phyloP scores from a whole-genome alignment of 2,888 invertebrate genomes.

The Dasypolia templi region DNA sequence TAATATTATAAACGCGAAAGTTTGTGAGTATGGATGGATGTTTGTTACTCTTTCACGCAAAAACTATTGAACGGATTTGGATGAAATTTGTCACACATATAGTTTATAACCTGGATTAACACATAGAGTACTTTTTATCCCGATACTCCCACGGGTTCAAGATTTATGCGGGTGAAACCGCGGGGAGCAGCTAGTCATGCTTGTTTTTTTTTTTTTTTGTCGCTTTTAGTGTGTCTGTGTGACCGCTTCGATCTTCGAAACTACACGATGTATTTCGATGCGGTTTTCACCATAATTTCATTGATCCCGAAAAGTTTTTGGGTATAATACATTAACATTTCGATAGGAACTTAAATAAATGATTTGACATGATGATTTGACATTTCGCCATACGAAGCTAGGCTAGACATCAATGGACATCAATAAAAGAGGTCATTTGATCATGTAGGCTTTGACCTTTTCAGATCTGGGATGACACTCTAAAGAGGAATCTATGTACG shows the following conservation, averaged over 20 bases:
- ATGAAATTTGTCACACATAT: no score
- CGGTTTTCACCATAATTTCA: neutral
- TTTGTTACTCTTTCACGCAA: no score
- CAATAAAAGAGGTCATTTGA: neutral
- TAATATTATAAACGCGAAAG: no score
- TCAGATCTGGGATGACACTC: conserved; percentile 1
- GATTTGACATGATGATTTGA: neutral
- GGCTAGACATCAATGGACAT: neutral
- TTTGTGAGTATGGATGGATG: no score
- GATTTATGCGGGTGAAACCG: no score
- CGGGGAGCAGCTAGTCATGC: no score
- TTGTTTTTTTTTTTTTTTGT: no score
- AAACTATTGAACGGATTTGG: no score
- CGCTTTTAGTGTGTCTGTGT: neutral
- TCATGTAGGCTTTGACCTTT: neutral
- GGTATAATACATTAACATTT: neutral
- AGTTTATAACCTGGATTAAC: no score
- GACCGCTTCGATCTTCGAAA: neutral
- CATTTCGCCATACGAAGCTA: neutral
- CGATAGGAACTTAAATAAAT: neutral
- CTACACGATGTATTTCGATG: neutral
- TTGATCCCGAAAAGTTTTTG: neutral
- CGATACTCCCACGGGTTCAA: no score
- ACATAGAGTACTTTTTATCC: no score
- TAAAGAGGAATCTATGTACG: neutral